These are phyloP conservation scores for Chunga burmeisteri DNA, from an alignment of 2,113 vertebrate genomes.

Conservation along the genomic window DNA sequence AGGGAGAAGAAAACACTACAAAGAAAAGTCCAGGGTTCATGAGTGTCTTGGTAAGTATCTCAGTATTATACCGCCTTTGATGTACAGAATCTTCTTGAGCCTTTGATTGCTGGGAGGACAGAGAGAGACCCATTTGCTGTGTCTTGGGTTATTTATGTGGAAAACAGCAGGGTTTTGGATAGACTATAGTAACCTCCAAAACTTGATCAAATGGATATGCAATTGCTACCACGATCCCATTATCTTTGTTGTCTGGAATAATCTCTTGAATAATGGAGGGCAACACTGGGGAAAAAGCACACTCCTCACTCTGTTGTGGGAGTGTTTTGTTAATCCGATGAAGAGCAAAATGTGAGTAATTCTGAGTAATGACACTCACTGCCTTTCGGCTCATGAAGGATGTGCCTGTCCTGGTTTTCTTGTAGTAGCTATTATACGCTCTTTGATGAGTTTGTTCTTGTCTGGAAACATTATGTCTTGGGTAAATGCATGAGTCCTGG, in stretches of 20 bases:
- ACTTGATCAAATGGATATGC: neutral
- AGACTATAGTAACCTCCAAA: neutral
- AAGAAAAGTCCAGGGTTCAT: constrained; percentile 60
- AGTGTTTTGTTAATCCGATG: neutral
- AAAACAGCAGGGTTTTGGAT: neutral
- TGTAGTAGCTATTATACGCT: neutral
- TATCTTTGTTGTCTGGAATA: neutral
- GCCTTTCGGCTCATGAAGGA: neutral
- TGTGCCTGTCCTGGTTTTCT: neutral
- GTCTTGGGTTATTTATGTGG: neutral
- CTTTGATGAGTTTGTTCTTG: neutral
- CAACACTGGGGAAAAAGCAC: neutral
- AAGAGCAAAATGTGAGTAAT: neutral
- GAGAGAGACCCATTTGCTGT: neutral
- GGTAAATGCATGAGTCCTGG: neutral
- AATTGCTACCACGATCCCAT: neutral
- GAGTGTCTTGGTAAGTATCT: constrained; percentile 80
- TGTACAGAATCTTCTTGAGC: neutral
- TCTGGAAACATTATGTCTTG: neutral
- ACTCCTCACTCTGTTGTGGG: neutral
- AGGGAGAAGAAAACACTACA: constrained; percentile 61
- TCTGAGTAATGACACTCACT: neutral
- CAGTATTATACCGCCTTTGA: neutral
- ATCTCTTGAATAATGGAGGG: neutral
- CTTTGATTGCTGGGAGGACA: neutral